Conservation (phyloP, 2,113 vertebrate genomes). For the Steatornis caripensis region DNA sequence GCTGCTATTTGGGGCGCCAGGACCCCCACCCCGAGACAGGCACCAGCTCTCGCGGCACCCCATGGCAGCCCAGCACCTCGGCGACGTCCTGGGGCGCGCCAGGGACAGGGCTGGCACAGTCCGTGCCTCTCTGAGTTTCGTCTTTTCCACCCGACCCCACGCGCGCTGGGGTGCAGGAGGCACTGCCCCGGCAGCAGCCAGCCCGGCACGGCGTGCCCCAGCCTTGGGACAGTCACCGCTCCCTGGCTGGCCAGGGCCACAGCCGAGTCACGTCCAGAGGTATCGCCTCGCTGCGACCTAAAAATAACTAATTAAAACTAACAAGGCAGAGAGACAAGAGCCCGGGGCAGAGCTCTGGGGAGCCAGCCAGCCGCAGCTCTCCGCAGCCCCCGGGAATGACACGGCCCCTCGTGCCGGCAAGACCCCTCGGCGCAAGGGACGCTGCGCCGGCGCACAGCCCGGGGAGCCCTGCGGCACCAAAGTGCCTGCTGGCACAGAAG, state of each 20-base stretch:
- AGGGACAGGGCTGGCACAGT: neutral
- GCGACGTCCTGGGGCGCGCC: rapidly evolving
- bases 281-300: neutral
- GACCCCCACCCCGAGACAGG: neutral
- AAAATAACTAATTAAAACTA: neutral
- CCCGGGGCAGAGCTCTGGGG: neutral
- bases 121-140: rapidly evolving
- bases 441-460: neutral
- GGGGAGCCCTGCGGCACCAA: neutral
- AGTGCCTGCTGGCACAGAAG: neutral
- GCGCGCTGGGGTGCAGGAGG: neutral
- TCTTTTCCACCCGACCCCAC: rapidly evolving
- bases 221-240: rapidly evolving
- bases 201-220: rapidly evolving
- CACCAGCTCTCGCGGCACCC: rapidly evolving
- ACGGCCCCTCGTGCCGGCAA: rapidly evolving
- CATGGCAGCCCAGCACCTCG: neutral
- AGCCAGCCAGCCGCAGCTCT: neutral
- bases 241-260: neutral
- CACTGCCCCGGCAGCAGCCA: neutral
- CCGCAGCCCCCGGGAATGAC: neutral
- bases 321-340: neutral
- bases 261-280: rapidly evolving
- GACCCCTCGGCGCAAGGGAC: neutral
- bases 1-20: neutral